Percentiles rank a stretch among this genome's conserved stretches.
Conservation (phyloP, 2,888 invertebrate species). For the Tribolium freemani region DNA sequence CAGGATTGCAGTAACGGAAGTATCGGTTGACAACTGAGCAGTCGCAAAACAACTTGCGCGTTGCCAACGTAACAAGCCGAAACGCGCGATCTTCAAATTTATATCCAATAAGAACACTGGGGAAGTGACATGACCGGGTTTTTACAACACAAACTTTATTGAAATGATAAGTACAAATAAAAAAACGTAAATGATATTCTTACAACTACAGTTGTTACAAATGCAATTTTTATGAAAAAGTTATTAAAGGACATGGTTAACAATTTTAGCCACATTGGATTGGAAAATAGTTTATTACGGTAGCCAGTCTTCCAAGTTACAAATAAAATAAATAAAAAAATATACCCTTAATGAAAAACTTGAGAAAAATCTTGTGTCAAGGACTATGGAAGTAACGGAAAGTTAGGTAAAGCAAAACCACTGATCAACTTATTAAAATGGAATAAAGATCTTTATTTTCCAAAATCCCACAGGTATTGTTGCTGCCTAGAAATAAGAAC, state of each 20-base stretch:
- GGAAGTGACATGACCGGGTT: too few relatives aligned
- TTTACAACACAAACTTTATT: background rate
- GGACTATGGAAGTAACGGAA: conserved; percentile 31
- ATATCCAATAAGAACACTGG: background rate
- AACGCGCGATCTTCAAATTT: background rate
- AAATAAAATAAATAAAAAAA: conserved; percentile 36
- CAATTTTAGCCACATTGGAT: too few relatives aligned
- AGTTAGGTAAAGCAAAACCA: conserved; percentile 55
- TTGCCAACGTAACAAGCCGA: conserved; percentile 19
- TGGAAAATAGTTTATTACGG: conserved; percentile 20
- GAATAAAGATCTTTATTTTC: conserved; percentile 66
- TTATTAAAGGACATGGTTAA: too few relatives aligned
- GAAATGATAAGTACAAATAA: conserved; percentile 14
- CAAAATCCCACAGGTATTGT: conserved; percentile 57
- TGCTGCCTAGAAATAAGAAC: conserved; percentile 62
- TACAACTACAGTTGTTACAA: conserved; percentile 44
- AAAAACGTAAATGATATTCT: conserved; percentile 47
- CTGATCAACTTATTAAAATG: conserved; percentile 61
- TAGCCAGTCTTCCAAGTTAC: conserved; percentile 23
- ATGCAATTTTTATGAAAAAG: background rate
- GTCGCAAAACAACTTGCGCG: conserved; percentile 47
- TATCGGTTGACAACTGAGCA: conserved; percentile 58
- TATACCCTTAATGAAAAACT: conserved; percentile 11
- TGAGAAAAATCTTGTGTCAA: conserved; percentile 13
- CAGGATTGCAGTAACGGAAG: conserved; percentile 60